Base-by-base conservation (phyloP, 2,113 vertebrate genomes). In the Pardalotus punctatus region DNA sequence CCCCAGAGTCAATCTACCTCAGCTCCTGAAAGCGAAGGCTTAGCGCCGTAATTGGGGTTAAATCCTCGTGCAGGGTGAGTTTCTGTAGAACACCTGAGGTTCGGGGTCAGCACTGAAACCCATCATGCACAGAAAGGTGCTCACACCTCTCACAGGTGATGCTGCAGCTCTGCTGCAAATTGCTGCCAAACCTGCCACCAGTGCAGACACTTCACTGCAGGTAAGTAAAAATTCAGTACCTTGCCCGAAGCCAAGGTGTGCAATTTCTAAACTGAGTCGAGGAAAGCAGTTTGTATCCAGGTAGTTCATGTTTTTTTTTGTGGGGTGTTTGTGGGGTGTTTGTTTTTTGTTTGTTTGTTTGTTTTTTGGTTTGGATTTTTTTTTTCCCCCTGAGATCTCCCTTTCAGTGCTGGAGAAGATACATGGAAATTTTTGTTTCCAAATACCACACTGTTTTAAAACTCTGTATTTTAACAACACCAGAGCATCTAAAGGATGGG, bases 11-110 rank as follows among this genome's bases (percentile, higher is more conserved):
- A 22, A 4, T 8, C 33, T 8, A 15, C 38, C 29, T 47, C 71
- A 6, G 53, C 48, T 42, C 1, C n/a, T 2, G 35, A 16, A 7
- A 45, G 54, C 21, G 4, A 28, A 11, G 48, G 61, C 51, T 47
- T 14, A 43, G 4, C 0, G 7, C 67, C 19, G 19, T 1, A 33
- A 51, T 5, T 54, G 31, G 58, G 35, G 69, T 38, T 47, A 84
- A 71, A 79, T 2, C 40, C 86, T n/a, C 11, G 3, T 0, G 3
- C 0, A 18, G 25, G 38, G 2, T 18, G 57, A 36, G 50, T 29
- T 81, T 40, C 38, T 12, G 38, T 40, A 12, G 12, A 40, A 40
- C 38, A 40, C 12, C 38, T 40, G 38, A 40, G 38, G 38, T 40
- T 40, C 12, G 38, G 38, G 38, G 38, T n/a, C n/a, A n/a, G n/a